phyloP scores from a whole-genome alignment of 2,888 invertebrate species.

The Acleris laterana region DNA sequence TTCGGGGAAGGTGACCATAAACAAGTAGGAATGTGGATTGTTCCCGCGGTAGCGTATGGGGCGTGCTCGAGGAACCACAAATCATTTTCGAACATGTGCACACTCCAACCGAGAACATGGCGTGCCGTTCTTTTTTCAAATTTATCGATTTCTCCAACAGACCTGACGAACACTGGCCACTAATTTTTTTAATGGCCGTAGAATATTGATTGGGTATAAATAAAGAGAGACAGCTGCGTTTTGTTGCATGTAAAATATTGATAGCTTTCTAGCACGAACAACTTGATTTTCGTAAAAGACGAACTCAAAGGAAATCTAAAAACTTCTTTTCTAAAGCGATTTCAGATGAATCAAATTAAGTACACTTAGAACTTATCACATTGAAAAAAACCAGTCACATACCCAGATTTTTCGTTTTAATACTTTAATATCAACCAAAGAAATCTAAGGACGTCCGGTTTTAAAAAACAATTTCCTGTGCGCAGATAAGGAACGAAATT shows the following conservation, averaged over 20 bases:
- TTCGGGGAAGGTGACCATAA: conserved; percentile 53
- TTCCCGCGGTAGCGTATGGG: conserved; percentile 50
- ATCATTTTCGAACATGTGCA: conserved; percentile 49
- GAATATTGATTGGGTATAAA: conserved; percentile 50
- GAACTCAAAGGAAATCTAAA: background rate
- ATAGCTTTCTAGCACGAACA: conserved; percentile 25
- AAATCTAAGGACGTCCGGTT: background rate
- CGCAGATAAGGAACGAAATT: conserved; percentile 9
- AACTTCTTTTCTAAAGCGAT: background rate
- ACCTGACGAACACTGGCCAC: conserved; percentile 35
- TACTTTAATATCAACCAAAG: no score
- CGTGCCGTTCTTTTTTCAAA: conserved; percentile 45
- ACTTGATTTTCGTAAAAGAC: conserved; percentile 23
- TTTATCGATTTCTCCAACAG: conserved; percentile 46
- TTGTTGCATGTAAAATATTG: conserved; percentile 30
- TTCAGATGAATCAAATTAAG: no score
- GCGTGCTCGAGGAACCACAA: conserved; percentile 60
- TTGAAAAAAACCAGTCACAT: no score
- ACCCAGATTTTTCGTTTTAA: no score
- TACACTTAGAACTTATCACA: no score
- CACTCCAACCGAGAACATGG: conserved; percentile 4
- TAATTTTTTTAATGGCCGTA: conserved; percentile 34
- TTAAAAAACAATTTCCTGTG: conserved; percentile 10
- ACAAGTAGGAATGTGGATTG: conserved; percentile 51
- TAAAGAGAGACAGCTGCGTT: conserved; percentile 32